These are phyloP conservation scores for Sclerodermus sp. DNA, from an alignment of 2,888 invertebrate species.

Conservation along the genomic window DNA sequence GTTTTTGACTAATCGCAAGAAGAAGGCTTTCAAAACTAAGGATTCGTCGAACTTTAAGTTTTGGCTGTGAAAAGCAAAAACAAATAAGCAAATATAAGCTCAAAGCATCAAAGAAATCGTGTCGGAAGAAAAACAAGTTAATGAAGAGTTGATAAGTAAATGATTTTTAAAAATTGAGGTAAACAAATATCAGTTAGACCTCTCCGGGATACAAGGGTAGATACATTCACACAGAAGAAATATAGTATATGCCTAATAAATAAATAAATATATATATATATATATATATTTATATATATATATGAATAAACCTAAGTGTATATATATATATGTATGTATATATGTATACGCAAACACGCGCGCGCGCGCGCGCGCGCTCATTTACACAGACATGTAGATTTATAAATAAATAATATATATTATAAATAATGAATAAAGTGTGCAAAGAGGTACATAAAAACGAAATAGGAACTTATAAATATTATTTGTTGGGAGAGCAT, in stretches of 20 bases:
- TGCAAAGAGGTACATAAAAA: slow-evolving; percentile 21
- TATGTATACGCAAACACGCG: slow-evolving; percentile 19
- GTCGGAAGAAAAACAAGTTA: too few relatives aligned
- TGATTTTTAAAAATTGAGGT: too few relatives aligned
- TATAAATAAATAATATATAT: slow-evolving; percentile 23
- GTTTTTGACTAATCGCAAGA: too few relatives aligned
- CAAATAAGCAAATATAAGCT: too few relatives aligned
- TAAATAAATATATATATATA: slow-evolving; percentile 26
- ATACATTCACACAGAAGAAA: slow-evolving; percentile 37
- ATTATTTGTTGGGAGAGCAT: slow-evolving; percentile 56
- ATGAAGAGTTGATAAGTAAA: slow-evolving; percentile 11
- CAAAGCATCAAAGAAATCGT: too few relatives aligned
- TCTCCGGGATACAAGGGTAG: slow-evolving; percentile 57
- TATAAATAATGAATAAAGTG: slow-evolving; percentile 32
- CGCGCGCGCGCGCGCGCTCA: slow-evolving; percentile 11
- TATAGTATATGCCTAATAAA: slow-evolving; percentile 46
- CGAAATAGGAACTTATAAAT: slow-evolving; percentile 30
- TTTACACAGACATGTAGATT: too few relatives aligned
- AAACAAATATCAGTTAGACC: slow-evolving; percentile 26
- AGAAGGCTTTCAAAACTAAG: too few relatives aligned
- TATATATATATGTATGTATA: slow-evolving; percentile 26
- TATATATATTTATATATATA: slow-evolving; percentile 20
- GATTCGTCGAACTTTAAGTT: too few relatives aligned
- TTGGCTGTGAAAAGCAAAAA: too few relatives aligned
- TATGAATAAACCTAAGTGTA: slow-evolving; percentile 11